A percentile compares a stretch with the other conserved stretches of the same genome.
Evolutionary conservation across 2,888 invertebrate genomes (phyloP).

Genomic region (Cerceris ruficornis): DNA sequence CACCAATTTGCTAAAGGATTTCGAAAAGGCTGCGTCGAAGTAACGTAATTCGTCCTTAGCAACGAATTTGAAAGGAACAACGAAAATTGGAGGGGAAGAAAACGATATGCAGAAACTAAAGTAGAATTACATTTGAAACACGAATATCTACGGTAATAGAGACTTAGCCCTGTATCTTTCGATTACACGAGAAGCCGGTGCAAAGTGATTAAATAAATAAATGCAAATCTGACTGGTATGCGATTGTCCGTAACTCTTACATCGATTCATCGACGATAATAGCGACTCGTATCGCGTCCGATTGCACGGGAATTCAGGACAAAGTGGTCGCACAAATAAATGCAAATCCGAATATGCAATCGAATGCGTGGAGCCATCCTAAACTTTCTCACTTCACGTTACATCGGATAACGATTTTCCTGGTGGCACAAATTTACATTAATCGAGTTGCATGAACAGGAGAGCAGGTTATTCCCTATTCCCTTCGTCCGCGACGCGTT

Average conservation of each 20-base stretch:
- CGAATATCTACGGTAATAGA: no score
- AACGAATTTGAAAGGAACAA: not conserved
- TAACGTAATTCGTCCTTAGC: not conserved
- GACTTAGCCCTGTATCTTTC: no score
- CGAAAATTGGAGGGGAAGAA: no score
- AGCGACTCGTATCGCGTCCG: no score
- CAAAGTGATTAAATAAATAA: not conserved
- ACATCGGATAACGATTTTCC: conserved; percentile 18
- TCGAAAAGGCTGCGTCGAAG: conserved; percentile 39
- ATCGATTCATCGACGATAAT: no score
- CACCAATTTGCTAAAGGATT: conserved; percentile 57
- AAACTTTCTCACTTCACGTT: not conserved
- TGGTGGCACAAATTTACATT: conserved; percentile 60
- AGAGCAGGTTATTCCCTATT: conserved; percentile 40
- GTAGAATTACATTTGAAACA: no score
- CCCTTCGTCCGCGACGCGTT: conserved; percentile 5
- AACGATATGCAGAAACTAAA: not conserved
- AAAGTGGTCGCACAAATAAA: not conserved
- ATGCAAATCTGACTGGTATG: not conserved
- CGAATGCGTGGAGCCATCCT: conserved; percentile 8
- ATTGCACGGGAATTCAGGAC: no score
- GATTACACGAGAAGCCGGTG: no score
- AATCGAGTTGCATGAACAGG: conserved; percentile 58
- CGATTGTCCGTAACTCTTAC: no score
- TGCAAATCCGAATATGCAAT: conserved; percentile 2